Evolutionary conservation across 2,797 vertebrate species (phyloP), one percentile per base, ranked within the genome.

Genomic region (Lagocephalus sceleratus): DNA sequence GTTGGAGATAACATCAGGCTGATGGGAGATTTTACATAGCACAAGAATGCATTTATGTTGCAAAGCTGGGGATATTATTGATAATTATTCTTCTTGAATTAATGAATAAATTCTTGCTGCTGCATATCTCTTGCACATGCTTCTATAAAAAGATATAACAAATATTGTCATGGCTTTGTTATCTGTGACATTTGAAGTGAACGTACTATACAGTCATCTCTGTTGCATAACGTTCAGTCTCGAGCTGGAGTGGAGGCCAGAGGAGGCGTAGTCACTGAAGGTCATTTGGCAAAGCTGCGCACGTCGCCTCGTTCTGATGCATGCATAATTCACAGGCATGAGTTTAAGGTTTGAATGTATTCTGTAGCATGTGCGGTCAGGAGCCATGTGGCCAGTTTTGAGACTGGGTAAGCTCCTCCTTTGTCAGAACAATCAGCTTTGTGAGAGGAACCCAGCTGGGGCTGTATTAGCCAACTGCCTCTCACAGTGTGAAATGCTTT

Each of bases 241-340:
- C 32, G 60, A 80, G 71, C 82, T 19, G 32, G 12, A 10, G 32
- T 68, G 49, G 68, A 63, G 70, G 85, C 90, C 83, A 42, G 69
- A 79, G 86, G 90, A 88, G 77, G 60, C 54, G 17, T 54, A 66
- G 62, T 75, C 77, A 76, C 84, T 86, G 81, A 90, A 91, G 90
- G 89, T 88, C 86, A 87, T 78, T 84, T 81, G 76, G 65, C 71
- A 63, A 57, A 74, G 79, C 80, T 61, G 64, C 85, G 78, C 65
- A 77, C 20, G 23, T 21, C 51, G 58, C 70, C 76, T 79, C 73
- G 64, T 66, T 68, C 59, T 3, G 39, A 35, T 66, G 73, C 74
- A 78, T 82, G 68, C 77, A 78, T 84, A 83, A 86, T 83, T 76
- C 69, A 78, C 35, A 9, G 60, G 81, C 71, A 78, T 26, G 9